Base-by-base conservation (phyloP, 2,888 invertebrate species). In the Tanypteryx hageni region DNA sequence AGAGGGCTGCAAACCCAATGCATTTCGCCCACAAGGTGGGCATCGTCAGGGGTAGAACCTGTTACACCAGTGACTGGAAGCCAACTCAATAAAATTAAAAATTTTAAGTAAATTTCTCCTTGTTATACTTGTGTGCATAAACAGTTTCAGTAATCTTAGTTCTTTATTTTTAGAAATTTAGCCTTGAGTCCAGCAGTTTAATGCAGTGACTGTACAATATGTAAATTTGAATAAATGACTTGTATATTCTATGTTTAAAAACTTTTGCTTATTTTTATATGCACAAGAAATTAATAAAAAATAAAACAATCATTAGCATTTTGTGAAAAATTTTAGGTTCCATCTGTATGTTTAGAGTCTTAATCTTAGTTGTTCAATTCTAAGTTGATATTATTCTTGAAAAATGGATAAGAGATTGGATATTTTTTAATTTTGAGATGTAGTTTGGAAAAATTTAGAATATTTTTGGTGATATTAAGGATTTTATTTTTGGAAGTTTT, bases 161-260 rank as follows among this genome's bases (percentile, higher is more conserved):
- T 16, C n/a, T 82, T 89, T 59, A 76, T 10, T 76, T 86, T 27
- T 61, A 31, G 64, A 14, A 64, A 64, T 89, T 89, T 64, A 64
- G 31, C 64, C 59, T 14, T n/a, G n/a, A 18, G 18, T 18, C 61
- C 59, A 59, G 27, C 31, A 64, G 13, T 89, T 89, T 89, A 11
- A 14, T 27, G 59, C 14, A 10, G 22, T 89, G 18, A 89, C 44
- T 89, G 89, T 89, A 89, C 89, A 89, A 44, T 44, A 64, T 64
- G 61, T 89, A 89, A 61, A 89, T 64, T 89, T 64, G 64, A 89
- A 89, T 64, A 89, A 89, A 89, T 64, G 44, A 61, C 64, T 89
- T 22, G 89, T 31, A 61, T 59, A 86, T 58, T 59, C 13, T 31
- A n/a, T 9, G 31, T n/a, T 18, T n/a, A 64, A 8, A 57, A n/a